Evolutionary conservation across 2,797 vertebrate genomes (phyloP), one percentile per base, ranked within the genome.

Genomic region (Gymnoscopelus microlampas): DNA sequence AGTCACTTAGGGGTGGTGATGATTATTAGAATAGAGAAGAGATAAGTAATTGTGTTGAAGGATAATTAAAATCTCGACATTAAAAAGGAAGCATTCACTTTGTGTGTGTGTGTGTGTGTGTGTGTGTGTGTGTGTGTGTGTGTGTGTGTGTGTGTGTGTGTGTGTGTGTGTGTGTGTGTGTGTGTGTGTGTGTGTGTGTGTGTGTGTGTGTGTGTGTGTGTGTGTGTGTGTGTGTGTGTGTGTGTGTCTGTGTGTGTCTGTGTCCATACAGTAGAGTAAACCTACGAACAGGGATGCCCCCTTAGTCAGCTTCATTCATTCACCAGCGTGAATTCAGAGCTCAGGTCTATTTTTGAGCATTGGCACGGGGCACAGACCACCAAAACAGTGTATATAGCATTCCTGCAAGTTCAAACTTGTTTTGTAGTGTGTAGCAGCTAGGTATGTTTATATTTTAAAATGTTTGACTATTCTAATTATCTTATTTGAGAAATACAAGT

Each of bases 11-110:
- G 24, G 14, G 5, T 26, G 29, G 13, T 63, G 63, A 55, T 55
- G 53, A 9, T 15, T 4, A 56, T 44, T 44, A 56, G 54, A 44
- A 23, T 35, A 48, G 35, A 23, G n/a, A 8, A 47, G 63, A 39
- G 51, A 55, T 65, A 24, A 65, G 63, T 19, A 26, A 66, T 56
- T 66, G 32, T 56, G 63, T 53, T 19, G 53, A 66, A 56, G 54
- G 32, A 66, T 66, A 56, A 66, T 66, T 66, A 66, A 56, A 66
- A 56, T 55, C 32, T 14, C 35, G 13, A 47, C 35, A 26, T 47
- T 66, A 55, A 26, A n/a, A 51, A 29, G 8, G 23, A 56, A 56
- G 54, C 54, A 24, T 24, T 19, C 19, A 23, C n/a, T n/a, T 0
- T 54, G 8, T 19, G 53, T 3, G 53, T 5, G 14, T 19, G n/a